Evolutionary conservation across 2,113 vertebrate genomes (phyloP).

Genomic region (Suricata suricatta): DNA sequence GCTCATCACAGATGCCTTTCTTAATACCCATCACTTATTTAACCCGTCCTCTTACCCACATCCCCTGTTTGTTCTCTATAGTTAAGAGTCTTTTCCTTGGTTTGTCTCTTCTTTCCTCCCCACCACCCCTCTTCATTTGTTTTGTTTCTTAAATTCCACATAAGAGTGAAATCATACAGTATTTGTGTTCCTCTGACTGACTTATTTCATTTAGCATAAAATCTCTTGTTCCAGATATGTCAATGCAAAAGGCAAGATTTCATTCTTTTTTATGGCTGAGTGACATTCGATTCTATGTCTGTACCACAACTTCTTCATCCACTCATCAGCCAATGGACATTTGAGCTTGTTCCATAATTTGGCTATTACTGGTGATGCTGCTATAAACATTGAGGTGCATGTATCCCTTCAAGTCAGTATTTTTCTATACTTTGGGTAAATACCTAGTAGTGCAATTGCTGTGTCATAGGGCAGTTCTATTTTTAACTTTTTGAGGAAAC

Average conservation of each 20-base stretch:
- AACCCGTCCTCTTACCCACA: background rate
- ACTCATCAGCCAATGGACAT: background rate
- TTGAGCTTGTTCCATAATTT: background rate
- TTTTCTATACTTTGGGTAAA: no score
- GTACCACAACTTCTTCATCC: background rate
- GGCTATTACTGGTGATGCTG: no score
- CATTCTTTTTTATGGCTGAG: background rate
- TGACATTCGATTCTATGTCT: background rate
- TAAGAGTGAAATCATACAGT: background rate
- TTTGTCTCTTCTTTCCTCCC: background rate
- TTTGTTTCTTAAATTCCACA: background rate
- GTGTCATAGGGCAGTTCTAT: no score
- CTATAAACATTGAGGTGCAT: no score
- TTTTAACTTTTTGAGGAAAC: no score
- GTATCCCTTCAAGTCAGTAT: no score
- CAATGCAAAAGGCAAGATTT: background rate
- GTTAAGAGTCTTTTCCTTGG: background rate
- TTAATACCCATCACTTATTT: background rate
- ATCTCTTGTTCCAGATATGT: background rate
- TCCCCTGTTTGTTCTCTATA: background rate
- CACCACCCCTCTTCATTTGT: background rate
- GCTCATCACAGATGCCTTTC: background rate
- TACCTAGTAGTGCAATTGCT: no score
- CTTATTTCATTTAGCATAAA: background rate
- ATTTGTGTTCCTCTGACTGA: background rate